Percentiles rank a stretch among this genome's conserved stretches.
These are phyloP conservation scores for Tuta absoluta DNA, from an alignment of 2,888 invertebrate genomes.

Conservation along the genomic window DNA sequence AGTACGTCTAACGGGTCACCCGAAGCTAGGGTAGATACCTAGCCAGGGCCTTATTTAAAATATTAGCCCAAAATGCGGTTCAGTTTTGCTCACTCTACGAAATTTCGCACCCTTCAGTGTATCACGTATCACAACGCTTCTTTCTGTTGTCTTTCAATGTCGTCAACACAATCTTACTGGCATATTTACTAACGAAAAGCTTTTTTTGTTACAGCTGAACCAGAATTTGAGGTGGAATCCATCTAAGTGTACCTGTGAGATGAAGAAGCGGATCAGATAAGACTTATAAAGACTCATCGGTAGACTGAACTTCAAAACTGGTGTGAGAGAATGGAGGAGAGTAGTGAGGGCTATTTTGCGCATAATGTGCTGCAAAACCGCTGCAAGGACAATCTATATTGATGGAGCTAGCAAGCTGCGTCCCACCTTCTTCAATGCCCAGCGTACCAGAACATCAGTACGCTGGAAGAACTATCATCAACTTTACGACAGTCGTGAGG, in stretches of 20 bases:
- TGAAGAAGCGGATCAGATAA: conserved; percentile 20
- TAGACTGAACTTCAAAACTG: conserved; percentile 3
- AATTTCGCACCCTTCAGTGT: neutral
- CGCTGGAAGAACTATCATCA: too few relatives aligned
- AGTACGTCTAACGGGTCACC: too few relatives aligned
- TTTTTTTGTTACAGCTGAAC: conserved; percentile 64
- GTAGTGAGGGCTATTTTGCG: neutral
- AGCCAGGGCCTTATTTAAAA: too few relatives aligned
- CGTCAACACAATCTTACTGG: neutral
- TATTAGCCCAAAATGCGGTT: too few relatives aligned
- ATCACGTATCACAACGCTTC: conserved; percentile 9
- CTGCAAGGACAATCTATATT: too few relatives aligned
- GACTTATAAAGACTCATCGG: conserved; percentile 8
- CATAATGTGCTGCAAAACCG: neutral
- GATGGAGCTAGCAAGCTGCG: too few relatives aligned
- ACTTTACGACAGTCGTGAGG: too few relatives aligned
- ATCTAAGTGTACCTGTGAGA: conserved; percentile 69
- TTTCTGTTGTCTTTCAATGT: conserved; percentile 30
- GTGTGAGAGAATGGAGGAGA: conserved; percentile 3
- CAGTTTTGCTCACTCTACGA: neutral
- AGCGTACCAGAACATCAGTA: too few relatives aligned
- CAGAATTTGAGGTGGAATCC: conserved; percentile 76
- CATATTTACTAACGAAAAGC: conserved; percentile 38
- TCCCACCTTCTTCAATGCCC: too few relatives aligned
- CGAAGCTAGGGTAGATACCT: too few relatives aligned